Evolutionary conservation across 2,888 invertebrate genomes (phyloP).

Genomic region (Thymelicus acteon): DNA sequence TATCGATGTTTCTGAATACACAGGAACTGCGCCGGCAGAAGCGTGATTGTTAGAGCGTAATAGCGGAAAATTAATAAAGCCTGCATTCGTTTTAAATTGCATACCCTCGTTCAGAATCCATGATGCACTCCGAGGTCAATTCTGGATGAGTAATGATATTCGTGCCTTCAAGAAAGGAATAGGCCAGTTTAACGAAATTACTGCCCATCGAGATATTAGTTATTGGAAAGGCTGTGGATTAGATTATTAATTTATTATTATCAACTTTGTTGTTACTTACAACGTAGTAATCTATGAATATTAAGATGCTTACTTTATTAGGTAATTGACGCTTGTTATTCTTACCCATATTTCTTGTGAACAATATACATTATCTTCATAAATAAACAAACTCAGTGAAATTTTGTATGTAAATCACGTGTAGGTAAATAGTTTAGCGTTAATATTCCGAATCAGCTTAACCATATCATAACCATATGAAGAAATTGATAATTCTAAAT

Average conservation of each 20-base stretch:
- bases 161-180: conserved; percentile 25
- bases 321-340: not conserved
- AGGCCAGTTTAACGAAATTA: conserved; percentile 27
- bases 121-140: conserved; percentile 36
- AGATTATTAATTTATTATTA: conserved; percentile 15
- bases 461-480: no score
- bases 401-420: no score
- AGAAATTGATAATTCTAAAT: no score
- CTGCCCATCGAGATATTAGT: conserved; percentile 10
- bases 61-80: conserved; percentile 51
- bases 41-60: conserved; percentile 42
- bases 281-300: not conserved
- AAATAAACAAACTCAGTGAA: no score
- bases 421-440: not conserved
- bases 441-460: not conserved
- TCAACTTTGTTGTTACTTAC: not conserved
- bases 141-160: conserved; percentile 34
- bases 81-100: conserved; percentile 41
- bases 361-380: no score
- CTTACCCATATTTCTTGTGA: not conserved
- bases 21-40: conserved; percentile 24
- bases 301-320: conserved; percentile 19
- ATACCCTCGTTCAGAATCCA: conserved; percentile 40
- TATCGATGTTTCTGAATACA: conserved; percentile 24
- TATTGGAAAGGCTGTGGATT: conserved; percentile 5